Conservation (phyloP, 2,888 invertebrate species). For the Eupithecia vulgata region DNA sequence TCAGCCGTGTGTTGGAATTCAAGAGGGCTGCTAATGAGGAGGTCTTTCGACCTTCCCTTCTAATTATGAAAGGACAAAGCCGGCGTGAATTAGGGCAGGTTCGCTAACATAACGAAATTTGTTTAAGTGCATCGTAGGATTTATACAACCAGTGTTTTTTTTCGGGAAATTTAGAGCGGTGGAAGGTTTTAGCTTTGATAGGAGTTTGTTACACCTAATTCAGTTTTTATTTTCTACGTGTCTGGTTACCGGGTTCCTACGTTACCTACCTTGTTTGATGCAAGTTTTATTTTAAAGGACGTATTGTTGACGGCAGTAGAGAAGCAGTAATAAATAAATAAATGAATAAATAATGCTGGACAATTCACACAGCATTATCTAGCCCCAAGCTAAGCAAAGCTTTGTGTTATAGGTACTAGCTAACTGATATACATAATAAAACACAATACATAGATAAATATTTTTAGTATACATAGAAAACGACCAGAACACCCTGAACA, state of each 20-base stretch:
- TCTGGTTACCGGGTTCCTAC: neutral
- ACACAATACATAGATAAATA: too few species aligned
- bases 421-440: too few species aligned
- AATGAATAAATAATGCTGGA: too few species aligned
- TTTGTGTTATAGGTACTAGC: too few species aligned
- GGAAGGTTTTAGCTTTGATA: conserved; percentile 4
- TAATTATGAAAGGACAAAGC: conserved; percentile 56
- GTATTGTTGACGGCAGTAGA: neutral
- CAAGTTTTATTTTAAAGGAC: neutral
- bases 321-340: too few species aligned
- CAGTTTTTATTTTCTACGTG: neutral
- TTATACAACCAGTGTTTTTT: conserved; percentile 19
- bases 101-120: conserved; percentile 27
- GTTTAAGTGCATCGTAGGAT: conserved; percentile 34
- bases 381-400: too few species aligned
- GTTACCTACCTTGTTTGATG: neutral
- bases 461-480: too few species aligned
- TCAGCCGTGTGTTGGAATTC: conserved; percentile 37
- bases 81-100: conserved; percentile 37
- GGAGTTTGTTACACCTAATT: neutral
- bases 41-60: conserved; percentile 47
- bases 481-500: too few species aligned
- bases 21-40: conserved; percentile 53
- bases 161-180: conserved; percentile 11
- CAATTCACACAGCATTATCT: too few species aligned